A percentile compares a stretch with the other conserved stretches of the same genome.
Evolutionary conservation across 2,888 invertebrate species (phyloP).

Genomic region (Eilema depressum): DNA sequence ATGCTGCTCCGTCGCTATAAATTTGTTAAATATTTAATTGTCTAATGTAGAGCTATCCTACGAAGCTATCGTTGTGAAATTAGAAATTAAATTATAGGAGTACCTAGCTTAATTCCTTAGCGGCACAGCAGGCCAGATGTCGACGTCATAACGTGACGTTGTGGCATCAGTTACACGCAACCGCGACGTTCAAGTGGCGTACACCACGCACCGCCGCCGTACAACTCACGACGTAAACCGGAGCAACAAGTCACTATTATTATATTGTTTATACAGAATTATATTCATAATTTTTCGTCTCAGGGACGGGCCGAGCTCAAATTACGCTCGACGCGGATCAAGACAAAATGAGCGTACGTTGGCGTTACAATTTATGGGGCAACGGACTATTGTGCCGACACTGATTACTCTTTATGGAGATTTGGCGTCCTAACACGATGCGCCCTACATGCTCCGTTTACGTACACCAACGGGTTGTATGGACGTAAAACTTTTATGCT

Average conservation of each 20-base stretch:
- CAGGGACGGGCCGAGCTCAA: constrained; percentile 38
- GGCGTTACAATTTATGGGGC: constrained; percentile 75
- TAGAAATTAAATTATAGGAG: constrained; percentile 35
- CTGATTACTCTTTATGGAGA: constrained; percentile 85
- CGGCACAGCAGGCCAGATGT: constrained; percentile 50
- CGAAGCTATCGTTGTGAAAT: constrained; percentile 17
- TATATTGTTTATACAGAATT: constrained; percentile 48
- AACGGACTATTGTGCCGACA: constrained; percentile 77
- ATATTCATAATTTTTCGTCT: constrained; percentile 50
- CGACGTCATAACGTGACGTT: constrained; percentile 47
- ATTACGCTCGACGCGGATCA: constrained; percentile 48
- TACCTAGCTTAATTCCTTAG: constrained; percentile 44
- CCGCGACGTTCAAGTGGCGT: constrained; percentile 39
- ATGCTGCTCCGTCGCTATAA: constrained; percentile 13
- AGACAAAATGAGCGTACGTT: constrained; percentile 66
- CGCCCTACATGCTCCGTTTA: constrained; percentile 74
- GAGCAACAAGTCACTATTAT: constrained; percentile 53
- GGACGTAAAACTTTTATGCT: constrained; percentile 86
- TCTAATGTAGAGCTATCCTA: constrained; percentile 22
- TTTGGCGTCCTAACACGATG: constrained; percentile 75
- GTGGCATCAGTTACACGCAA: constrained; percentile 47
- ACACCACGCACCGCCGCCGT: constrained; percentile 17
- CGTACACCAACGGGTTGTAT: constrained; percentile 83
- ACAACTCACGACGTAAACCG: constrained; percentile 17
- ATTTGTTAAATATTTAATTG: constrained; percentile 28